Evolutionary conservation across 2,888 invertebrate species (phyloP).

Genomic region (Cyrtodaria siliqua): DNA sequence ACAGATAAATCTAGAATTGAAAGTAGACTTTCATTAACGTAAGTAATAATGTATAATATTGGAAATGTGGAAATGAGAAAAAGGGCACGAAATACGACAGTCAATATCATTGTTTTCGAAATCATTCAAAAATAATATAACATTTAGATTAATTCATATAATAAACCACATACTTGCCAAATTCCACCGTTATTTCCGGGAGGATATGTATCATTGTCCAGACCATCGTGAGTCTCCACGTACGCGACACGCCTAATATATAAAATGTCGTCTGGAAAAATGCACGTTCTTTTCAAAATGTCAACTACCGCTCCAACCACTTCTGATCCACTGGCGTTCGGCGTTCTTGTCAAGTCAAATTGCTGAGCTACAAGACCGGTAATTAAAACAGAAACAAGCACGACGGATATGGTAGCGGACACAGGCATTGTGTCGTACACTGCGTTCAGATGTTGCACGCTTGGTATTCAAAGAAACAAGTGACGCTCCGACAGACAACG

Average conservation of each 20-base stretch:
- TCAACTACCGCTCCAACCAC: constrained; percentile 68
- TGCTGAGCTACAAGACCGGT: neutral
- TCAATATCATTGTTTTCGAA: no score
- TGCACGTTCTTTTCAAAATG: constrained; percentile 58
- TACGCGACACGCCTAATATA: constrained; percentile 75
- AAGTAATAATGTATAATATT: no score
- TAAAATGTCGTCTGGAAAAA: constrained; percentile 73
- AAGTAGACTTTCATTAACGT: no score
- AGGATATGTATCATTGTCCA: constrained; percentile 62
- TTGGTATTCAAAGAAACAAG: no score
- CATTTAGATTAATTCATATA: no score
- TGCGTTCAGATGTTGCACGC: no score
- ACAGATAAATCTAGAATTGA: no score
- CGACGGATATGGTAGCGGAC: neutral
- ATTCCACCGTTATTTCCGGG: constrained; percentile 74
- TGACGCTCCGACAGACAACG: no score
- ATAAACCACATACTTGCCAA: constrained; percentile 77
- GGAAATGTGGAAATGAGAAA: no score
- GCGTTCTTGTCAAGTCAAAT: constrained; percentile 57
- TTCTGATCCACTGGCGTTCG: constrained; percentile 55
- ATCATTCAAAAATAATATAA: neutral
- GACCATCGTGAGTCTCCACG: constrained; percentile 74
- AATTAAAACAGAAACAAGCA: neutral
- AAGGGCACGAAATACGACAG: no score
- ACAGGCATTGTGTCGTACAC: neutral